phyloP scores from a whole-genome alignment of 2,113 vertebrate species.

The Syrrhaptes paradoxus region DNA sequence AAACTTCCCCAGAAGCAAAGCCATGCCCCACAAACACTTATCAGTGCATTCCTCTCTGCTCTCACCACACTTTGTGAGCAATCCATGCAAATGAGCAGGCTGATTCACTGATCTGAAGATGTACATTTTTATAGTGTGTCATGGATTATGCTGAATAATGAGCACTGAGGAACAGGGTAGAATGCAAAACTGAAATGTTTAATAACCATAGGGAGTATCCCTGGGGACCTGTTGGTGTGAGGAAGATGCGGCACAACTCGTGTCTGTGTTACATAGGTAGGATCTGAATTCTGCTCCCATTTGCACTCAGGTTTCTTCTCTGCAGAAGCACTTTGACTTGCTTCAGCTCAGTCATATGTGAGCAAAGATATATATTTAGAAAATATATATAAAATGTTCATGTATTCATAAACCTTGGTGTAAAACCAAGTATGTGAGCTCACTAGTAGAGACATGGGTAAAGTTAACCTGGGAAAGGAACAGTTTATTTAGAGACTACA shows the following conservation, averaged over 20 bases:
- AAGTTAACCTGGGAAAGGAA: not conserved
- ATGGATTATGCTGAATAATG: not conserved
- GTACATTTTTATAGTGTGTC: not conserved
- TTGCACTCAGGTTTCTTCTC: not conserved
- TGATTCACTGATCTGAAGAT: not conserved
- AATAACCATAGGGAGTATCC: not conserved
- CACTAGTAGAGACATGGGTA: not conserved
- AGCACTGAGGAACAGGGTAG: not conserved
- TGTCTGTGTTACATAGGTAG: not conserved
- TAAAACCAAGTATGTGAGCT: not conserved
- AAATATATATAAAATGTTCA: not conserved
- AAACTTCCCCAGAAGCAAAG: not conserved
- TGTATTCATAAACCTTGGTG: not conserved
- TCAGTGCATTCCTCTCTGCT: not conserved
- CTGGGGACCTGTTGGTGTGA: not conserved
- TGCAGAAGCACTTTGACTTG: not conserved
- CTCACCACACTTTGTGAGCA: not conserved
- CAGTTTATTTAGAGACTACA: not conserved
- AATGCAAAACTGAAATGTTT: not conserved
- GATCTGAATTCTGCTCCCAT: not conserved
- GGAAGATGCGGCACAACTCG: not conserved
- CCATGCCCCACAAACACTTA: not conserved
- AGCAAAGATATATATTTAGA: not conserved
- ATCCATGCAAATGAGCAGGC: not conserved
- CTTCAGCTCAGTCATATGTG: not conserved